Base-by-base conservation (phyloP, 1,140 invertebrate species). In the Metaphire vulgaris region DNA sequence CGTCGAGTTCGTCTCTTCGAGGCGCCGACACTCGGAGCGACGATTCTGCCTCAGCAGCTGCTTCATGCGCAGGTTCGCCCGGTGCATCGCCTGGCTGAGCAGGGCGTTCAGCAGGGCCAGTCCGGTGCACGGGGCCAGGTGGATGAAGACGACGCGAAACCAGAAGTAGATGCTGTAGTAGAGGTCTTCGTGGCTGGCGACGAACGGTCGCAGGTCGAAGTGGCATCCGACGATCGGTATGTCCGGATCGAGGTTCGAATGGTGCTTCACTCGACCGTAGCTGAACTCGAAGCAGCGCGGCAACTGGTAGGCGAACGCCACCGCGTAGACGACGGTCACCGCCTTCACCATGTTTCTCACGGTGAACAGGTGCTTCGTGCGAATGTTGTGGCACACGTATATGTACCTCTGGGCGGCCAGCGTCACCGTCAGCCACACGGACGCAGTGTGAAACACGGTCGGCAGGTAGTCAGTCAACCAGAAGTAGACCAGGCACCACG, bases 21-120 rank as follows among this genome's bases (percentile, higher is more conserved):
- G 86, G 80, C 90, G 91, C 83, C 90, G 91, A 56, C 41, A 56
- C 41, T 56, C 41, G 6, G 41, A 56, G 41, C 41, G 41, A 12
- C 41, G n/a, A 82, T 91, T 92, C 67, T 29, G 29, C 32, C 33
- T 29, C 16, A 85, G 78, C 16, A 86, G 73, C 16, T 78, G 76
- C 33, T 81, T 68, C 66, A 83, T 86, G 78, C 92, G 90, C 71
- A 90, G 87, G 84, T 94, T 92, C 0, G 93, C 93, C 78, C 91
- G 88, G 72, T 90, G 87, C 89, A 96, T 89, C 0, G 93, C 92
- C 41, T 89, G 85, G 82, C 93, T 94, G 0, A 96, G 88, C 1
- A 95, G 87, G 0, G 92, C 89, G 84, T 96, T 96, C 21, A 96
- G 88, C 0, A 92, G 90, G 0, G 95, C 92, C n/a, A 96, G 88